These are phyloP conservation scores for Calliphora vicina DNA, from an alignment of 1,140 invertebrate genomes.

Conservation along the genomic window DNA sequence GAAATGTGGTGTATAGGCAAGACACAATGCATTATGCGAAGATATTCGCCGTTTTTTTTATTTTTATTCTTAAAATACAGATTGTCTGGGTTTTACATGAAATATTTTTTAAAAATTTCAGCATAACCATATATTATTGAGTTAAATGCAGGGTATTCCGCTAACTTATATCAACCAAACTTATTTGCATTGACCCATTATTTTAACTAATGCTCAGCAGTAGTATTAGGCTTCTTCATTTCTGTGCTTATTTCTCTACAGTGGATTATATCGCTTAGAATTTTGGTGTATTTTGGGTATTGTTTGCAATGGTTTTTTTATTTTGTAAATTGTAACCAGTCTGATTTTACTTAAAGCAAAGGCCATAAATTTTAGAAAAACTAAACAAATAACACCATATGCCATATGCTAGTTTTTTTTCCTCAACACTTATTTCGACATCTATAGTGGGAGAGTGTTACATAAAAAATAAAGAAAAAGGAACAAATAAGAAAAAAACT, in stretches of 20 bases:
- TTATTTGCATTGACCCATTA: not conserved
- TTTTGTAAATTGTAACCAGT: not conserved
- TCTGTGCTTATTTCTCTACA: not conserved
- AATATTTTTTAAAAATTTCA: too few species aligned
- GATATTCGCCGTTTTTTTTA: too few species aligned
- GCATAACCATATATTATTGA: too few species aligned
- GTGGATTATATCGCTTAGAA: not conserved
- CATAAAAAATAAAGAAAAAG: not conserved
- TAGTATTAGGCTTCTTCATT: not conserved
- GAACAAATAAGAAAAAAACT: constrained; percentile 6
- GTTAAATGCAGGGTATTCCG: too few species aligned
- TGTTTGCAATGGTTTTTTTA: not conserved
- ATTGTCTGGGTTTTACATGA: too few species aligned
- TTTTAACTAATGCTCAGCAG: not conserved
- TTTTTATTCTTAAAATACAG: too few species aligned
- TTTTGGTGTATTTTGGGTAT: not conserved
- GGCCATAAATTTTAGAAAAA: not conserved
- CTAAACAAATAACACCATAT: not conserved
- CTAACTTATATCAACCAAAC: too few species aligned
- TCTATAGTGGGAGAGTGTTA: constrained; percentile 27
- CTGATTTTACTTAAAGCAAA: not conserved
- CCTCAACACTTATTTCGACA: not conserved
- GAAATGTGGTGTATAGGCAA: too few species aligned
- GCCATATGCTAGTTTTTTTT: not conserved
- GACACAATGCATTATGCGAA: too few species aligned